phyloP scores from a whole-genome alignment of 2,797 vertebrate species.

The Myotis myotis region DNA sequence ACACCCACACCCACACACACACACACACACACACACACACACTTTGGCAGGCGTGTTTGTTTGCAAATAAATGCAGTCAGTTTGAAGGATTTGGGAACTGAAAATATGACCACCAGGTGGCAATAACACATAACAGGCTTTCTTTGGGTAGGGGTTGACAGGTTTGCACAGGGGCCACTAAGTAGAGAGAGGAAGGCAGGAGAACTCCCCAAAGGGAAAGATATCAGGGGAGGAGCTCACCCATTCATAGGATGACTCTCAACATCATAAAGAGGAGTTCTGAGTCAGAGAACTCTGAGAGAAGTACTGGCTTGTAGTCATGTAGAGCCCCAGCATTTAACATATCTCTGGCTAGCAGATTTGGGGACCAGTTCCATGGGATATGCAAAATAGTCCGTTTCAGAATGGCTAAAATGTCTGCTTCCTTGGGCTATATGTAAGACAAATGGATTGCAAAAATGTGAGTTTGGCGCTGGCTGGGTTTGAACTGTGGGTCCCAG shows the following conservation, averaged over 20 bases:
- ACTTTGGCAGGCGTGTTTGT: background rate
- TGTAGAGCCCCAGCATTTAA: background rate
- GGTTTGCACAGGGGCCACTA: background rate
- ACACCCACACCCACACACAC: background rate
- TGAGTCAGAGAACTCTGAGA: background rate
- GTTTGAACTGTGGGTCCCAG: background rate
- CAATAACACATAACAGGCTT: background rate
- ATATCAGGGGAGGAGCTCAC: background rate
- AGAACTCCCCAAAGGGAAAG: background rate
- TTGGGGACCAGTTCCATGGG: background rate
- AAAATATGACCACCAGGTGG: background rate
- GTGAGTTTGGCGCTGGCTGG: background rate
- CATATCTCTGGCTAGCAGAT: background rate
- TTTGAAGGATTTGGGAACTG: background rate
- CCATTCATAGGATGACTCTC: background rate
- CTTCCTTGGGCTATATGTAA: background rate
- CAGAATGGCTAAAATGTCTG: background rate
- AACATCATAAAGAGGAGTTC: background rate
- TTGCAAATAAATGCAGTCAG: background rate
- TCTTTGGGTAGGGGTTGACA: background rate
- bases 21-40: background rate
- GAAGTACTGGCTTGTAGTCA: background rate
- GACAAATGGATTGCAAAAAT: background rate
- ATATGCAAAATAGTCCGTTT: background rate
- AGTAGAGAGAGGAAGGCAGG: background rate